Evolutionary conservation across 30 jellyfish, hydroid and myxozoan species (phyloP).

Genomic region (Haliclystus octoradiatus): DNA sequence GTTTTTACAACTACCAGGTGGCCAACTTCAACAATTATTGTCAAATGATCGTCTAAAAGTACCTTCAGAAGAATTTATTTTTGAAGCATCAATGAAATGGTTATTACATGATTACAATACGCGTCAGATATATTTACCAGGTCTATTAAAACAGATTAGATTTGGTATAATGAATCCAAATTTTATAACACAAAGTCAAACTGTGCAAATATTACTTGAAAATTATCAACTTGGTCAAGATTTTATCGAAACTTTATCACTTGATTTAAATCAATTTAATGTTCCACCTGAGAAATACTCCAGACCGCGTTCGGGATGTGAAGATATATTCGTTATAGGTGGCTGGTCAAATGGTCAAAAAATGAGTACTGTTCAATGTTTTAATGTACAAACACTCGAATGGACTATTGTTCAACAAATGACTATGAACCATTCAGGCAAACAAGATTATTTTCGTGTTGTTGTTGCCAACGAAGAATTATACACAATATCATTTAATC

Average conservation of each 20-base stretch:
- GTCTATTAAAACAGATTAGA: constrained; percentile 52
- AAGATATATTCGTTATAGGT: constrained; percentile 87
- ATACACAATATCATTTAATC: constrained; percentile 59
- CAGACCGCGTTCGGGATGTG: constrained; percentile 67
- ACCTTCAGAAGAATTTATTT: constrained; percentile 69
- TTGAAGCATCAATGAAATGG: constrained; percentile 88
- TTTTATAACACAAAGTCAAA: constrained; percentile 40
- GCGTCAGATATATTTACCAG: constrained; percentile 23
- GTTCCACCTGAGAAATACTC: constrained; percentile 25
- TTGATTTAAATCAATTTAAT: neutral
- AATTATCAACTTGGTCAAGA: constrained; percentile 50
- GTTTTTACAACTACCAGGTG: constrained; percentile 43
- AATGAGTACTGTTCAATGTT: constrained; percentile 89
- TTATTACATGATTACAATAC: constrained; percentile 43
- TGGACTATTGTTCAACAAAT: constrained; percentile 77
- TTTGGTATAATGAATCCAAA: constrained; percentile 58
- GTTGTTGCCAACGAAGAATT: constrained; percentile 79
- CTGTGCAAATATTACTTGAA: constrained; percentile 44
- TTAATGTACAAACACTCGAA: constrained; percentile 71
- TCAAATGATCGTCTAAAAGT: constrained; percentile 57
- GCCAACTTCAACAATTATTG: constrained; percentile 46
- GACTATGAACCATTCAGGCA: constrained; percentile 68
- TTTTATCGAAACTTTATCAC: constrained; percentile 9
- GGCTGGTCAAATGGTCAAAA: constrained; percentile 99
- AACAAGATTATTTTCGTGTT: constrained; percentile 84